phyloP scores from a whole-genome alignment of 2,888 invertebrate genomes.

The Baccha elongata region DNA sequence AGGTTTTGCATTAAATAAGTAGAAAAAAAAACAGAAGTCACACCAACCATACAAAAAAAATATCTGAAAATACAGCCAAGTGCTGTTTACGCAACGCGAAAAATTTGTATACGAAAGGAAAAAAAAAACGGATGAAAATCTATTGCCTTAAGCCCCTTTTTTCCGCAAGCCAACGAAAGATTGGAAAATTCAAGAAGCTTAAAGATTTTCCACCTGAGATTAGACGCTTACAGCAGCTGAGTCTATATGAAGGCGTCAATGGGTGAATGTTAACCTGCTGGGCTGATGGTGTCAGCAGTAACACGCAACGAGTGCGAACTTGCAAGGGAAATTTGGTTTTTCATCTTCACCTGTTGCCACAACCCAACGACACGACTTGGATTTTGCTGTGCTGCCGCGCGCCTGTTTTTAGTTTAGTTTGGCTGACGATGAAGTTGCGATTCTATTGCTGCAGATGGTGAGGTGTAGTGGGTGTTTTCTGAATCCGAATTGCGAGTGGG shows the following conservation, averaged over 20 bases:
- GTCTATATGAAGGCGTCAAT: constrained; percentile 60
- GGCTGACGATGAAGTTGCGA: neutral
- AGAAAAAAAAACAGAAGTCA: too few relatives aligned
- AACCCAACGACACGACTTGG: constrained; percentile 12
- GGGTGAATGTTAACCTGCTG: constrained; percentile 57
- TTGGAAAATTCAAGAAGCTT: constrained; percentile 57
- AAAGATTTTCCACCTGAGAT: constrained; percentile 64
- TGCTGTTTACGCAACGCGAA: too few relatives aligned
- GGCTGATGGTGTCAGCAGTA: constrained; percentile 14
- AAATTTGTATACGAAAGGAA: too few relatives aligned
- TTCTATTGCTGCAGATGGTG: neutral
- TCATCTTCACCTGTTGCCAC: constrained; percentile 64
- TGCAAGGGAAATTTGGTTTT: constrained; percentile 45
- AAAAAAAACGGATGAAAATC: too few relatives aligned
- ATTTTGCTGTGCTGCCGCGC: neutral
- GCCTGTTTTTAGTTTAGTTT: neutral
- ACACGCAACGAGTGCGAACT: constrained; percentile 61
- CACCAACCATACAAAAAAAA: too few relatives aligned
- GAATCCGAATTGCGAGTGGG: constrained; percentile 32
- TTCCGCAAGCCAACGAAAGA: neutral
- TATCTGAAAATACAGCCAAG: too few relatives aligned
- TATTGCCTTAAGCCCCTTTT: constrained; percentile 16
- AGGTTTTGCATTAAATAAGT: too few relatives aligned
- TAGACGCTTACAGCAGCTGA: constrained; percentile 53
- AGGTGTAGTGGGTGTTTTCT: neutral